These are phyloP conservation scores for Sphenopsis melanotis DNA, from an alignment of 2,797 vertebrate species.

Conservation along the genomic window DNA sequence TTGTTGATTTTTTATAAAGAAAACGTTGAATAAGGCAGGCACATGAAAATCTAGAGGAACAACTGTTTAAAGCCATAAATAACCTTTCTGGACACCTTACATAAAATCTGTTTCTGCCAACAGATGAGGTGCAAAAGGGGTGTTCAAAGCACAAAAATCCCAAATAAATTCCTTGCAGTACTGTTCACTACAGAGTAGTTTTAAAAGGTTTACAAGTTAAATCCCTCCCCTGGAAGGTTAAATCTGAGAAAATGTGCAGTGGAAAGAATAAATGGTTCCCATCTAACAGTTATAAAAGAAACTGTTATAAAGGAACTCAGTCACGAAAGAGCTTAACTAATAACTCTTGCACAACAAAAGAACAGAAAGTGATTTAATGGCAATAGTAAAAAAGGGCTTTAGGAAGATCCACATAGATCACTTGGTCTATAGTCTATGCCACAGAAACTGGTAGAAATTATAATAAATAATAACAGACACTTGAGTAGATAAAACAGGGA, in stretches of 20 bases:
- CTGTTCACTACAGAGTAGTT: not conserved
- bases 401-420: not conserved
- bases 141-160: not conserved
- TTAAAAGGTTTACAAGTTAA: not conserved
- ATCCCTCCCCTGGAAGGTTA: not conserved
- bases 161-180: not conserved
- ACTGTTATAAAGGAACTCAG: not conserved
- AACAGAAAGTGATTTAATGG: not conserved
- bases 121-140: not conserved
- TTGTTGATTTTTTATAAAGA: not conserved
- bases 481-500: not conserved
- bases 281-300: not conserved
- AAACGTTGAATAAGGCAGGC: not conserved
- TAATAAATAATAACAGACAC: not conserved
- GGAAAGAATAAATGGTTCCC: conserved; percentile 7
- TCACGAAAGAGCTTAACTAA: not conserved
- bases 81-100: not conserved
- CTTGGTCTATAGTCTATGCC: not conserved
- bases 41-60: not conserved
- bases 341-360: conserved; percentile 14
- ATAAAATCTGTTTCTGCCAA: not conserved
- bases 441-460: not conserved
- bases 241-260: not conserved
- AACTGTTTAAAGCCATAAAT: not conserved
- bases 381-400: not conserved